phyloP scores from a whole-genome alignment of 2,113 vertebrate genomes.

The Pyxicephalus adspersus region DNA sequence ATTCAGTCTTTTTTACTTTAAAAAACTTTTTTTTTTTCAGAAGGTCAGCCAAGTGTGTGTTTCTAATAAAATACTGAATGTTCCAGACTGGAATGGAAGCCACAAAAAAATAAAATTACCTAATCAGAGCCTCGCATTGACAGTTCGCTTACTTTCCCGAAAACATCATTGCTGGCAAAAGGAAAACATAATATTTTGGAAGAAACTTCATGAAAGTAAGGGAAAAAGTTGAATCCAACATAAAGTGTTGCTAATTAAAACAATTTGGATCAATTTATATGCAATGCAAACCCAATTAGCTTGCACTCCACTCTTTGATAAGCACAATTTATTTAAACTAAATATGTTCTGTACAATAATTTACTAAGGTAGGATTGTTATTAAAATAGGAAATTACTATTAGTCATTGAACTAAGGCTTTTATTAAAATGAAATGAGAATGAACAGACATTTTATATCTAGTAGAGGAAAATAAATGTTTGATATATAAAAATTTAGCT shows the following conservation, averaged over 20 bases:
- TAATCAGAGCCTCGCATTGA: constrained; percentile 39
- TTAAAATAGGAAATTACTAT: background rate
- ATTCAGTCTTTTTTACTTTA: constrained; percentile 1
- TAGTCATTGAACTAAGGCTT: background rate
- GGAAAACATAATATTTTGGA: constrained; percentile 32
- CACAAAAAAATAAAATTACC: constrained; percentile 47
- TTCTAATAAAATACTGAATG: constrained; percentile 45
- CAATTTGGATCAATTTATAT: constrained; percentile 27
- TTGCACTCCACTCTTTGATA: background rate
- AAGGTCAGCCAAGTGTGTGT: constrained; percentile 46
- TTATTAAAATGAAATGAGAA: background rate
- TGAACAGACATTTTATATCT: background rate
- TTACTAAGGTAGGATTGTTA: constrained; percentile 22
- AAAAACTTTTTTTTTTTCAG: constrained; percentile 14
- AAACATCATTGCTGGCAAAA: constrained; percentile 39
- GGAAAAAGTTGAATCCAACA: background rate
- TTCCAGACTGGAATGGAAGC: constrained; percentile 37
- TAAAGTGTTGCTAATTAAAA: constrained; percentile 33
- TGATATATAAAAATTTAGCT: background rate
- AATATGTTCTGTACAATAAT: background rate
- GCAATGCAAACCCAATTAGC: constrained; percentile 38
- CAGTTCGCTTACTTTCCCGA: constrained; percentile 15
- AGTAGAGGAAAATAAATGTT: background rate
- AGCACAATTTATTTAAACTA: constrained; percentile 27
- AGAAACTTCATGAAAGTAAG: background rate